Percentiles rank a stretch among this genome's conserved stretches.
Conservation (phyloP, 64 coral and sea anemone species). For the Pocillopora verrucosa region DNA sequence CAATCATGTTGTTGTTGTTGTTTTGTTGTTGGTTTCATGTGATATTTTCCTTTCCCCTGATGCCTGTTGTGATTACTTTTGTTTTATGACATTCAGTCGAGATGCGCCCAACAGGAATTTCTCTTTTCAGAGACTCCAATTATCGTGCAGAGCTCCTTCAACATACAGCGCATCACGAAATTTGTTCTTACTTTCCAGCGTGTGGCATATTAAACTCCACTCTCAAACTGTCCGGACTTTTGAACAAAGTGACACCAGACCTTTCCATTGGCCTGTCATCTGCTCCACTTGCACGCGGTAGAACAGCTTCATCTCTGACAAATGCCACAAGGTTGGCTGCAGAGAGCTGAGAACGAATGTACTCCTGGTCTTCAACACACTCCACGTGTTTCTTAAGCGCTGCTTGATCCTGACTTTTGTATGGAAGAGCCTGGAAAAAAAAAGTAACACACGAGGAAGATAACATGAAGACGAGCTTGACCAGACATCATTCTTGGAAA, state of each 20-base stretch:
- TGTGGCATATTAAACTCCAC: conserved; percentile 72
- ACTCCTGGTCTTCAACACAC: conserved; percentile 72
- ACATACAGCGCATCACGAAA: too few species aligned
- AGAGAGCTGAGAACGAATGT: conserved; percentile 53
- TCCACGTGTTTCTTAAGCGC: conserved; percentile 61
- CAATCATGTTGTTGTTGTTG: too few species aligned
- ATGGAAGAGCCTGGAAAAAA: conserved; percentile 53
- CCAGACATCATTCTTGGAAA: background rate
- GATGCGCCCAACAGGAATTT: too few species aligned
- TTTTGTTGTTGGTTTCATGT: too few species aligned
- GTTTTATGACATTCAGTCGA: background rate
- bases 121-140: too few species aligned
- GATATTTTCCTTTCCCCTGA: background rate
- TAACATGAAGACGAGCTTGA: background rate
- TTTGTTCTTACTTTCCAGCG: conserved; percentile 47
- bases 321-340: conserved; percentile 69
- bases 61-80: too few species aligned
- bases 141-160: too few species aligned
- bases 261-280: conserved; percentile 66
- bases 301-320: conserved; percentile 75
- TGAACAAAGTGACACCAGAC: conserved; percentile 52
- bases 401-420: conserved; percentile 55
- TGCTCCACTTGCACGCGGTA: conserved; percentile 70
- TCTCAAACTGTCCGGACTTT: conserved; percentile 54
- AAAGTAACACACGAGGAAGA: background rate